Conservation (phyloP, 2,797 vertebrate species). For the Galaxias olidus region DNA sequence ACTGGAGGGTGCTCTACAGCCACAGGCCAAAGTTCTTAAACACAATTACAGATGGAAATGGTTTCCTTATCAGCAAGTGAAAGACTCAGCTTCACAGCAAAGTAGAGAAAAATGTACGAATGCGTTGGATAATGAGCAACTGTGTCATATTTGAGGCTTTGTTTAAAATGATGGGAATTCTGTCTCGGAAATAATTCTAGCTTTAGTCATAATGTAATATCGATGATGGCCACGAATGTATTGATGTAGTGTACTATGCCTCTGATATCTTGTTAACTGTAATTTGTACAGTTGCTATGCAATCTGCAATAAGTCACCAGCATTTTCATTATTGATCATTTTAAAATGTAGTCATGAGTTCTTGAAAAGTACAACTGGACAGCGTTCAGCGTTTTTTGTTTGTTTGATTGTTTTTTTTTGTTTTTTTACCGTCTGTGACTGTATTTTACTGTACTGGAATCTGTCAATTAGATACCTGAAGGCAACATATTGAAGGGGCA, state of each 20-base stretch:
- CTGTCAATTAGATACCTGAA: not conserved
- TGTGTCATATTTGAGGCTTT: conserved; percentile 36
- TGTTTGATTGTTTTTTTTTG: too few relatives aligned
- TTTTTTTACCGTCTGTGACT: too few relatives aligned
- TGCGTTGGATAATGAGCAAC: conserved; percentile 34
- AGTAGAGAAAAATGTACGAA: conserved; percentile 52
- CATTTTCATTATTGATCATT: too few relatives aligned
- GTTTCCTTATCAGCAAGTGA: conserved; percentile 63
- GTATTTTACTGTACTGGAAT: not conserved
- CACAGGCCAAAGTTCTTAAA: conserved; percentile 70
- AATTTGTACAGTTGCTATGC: too few relatives aligned
- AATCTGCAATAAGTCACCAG: too few relatives aligned
- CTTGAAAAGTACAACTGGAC: too few relatives aligned
- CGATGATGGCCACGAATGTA: too few relatives aligned
- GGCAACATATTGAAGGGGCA: not conserved
- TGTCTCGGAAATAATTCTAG: not conserved
- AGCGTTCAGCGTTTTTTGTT: too few relatives aligned
- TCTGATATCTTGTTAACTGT: too few relatives aligned
- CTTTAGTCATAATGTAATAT: conserved; percentile 4
- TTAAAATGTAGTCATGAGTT: too few relatives aligned
- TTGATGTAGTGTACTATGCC: too few relatives aligned
- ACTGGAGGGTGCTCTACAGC: conserved; percentile 54
- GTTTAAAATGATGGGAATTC: conserved; percentile 14
- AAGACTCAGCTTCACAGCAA: conserved; percentile 52
- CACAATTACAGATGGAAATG: conserved; percentile 73